Percentiles rank a stretch among this genome's conserved stretches.
phyloP scores from a whole-genome alignment of 92 coral and sea anemone genomes.

The Bergia sp. region DNA sequence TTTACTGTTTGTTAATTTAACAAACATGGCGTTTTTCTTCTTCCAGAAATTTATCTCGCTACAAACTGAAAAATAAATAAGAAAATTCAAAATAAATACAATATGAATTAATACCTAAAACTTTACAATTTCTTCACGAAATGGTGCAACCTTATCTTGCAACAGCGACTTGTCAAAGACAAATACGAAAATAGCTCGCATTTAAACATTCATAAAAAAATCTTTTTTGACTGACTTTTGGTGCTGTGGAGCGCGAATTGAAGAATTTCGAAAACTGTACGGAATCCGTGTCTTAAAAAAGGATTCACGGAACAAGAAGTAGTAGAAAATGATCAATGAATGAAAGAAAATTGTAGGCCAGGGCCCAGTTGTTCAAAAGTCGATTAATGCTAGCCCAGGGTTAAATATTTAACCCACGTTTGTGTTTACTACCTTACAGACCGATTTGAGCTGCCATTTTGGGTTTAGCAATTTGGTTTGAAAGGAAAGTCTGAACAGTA shows the following conservation, averaged over 20 bases:
- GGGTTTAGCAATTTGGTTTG: too few relatives aligned
- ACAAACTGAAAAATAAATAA: conserved; percentile 13
- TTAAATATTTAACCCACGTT: too few relatives aligned
- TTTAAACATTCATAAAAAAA: neutral
- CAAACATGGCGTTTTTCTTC: neutral
- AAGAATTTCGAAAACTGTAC: neutral
- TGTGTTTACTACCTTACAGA: too few relatives aligned
- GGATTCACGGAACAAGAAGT: neutral
- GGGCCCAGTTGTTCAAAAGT: too few relatives aligned
- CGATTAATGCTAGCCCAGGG: too few relatives aligned
- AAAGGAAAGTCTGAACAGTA: too few relatives aligned
- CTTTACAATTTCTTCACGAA: neutral
- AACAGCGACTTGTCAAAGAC: neutral
- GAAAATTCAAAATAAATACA: neutral
- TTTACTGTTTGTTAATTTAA: neutral
- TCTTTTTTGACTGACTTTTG: neutral
- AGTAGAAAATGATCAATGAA: neutral
- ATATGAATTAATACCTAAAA: neutral
- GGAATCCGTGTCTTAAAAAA: too few relatives aligned
- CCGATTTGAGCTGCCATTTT: too few relatives aligned
- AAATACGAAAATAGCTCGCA: too few relatives aligned
- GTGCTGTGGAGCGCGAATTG: neutral
- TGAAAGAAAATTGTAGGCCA: neutral
- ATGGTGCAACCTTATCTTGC: neutral
- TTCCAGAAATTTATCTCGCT: neutral